Conservation (phyloP, 2,888 invertebrate species). For the Physocephala rufipes region DNA sequence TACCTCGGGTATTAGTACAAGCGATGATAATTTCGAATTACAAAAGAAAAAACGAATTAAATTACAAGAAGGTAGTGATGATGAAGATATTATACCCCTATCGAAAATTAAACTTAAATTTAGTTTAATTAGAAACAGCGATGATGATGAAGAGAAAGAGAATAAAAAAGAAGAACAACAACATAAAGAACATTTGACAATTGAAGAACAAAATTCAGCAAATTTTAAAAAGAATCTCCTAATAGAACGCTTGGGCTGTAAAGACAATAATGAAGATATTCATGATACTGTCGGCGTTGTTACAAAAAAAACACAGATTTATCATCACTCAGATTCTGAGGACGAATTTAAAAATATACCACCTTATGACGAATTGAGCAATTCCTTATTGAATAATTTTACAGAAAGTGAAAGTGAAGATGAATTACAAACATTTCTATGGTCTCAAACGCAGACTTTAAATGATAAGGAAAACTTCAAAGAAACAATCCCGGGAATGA, state of each 20-base stretch:
- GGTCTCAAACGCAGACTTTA: neutral
- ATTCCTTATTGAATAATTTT: neutral
- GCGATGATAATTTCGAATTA: neutral
- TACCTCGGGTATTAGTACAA: conserved; percentile 1
- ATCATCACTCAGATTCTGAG: neutral
- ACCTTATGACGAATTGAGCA: neutral
- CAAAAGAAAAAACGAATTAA: neutral
- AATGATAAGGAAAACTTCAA: neutral
- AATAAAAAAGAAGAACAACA: neutral
- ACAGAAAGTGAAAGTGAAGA: neutral
- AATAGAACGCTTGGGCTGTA: neutral
- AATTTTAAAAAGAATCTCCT: neutral
- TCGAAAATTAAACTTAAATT: neutral
- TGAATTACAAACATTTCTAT: neutral
- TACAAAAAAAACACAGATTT: neutral
- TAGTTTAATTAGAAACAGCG: neutral
- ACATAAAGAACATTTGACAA: neutral
- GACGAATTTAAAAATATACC: neutral
- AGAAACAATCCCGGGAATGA: neutral
- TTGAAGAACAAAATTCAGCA: neutral
- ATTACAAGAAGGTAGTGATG: neutral
- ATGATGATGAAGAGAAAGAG: neutral
- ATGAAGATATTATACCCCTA: neutral
- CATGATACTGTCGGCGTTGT: neutral
- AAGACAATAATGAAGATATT: neutral